A percentile compares a stretch with the other conserved stretches of the same genome.
phyloP scores from a whole-genome alignment of 2,888 invertebrate genomes.

The Diloba caeruleocephala region DNA sequence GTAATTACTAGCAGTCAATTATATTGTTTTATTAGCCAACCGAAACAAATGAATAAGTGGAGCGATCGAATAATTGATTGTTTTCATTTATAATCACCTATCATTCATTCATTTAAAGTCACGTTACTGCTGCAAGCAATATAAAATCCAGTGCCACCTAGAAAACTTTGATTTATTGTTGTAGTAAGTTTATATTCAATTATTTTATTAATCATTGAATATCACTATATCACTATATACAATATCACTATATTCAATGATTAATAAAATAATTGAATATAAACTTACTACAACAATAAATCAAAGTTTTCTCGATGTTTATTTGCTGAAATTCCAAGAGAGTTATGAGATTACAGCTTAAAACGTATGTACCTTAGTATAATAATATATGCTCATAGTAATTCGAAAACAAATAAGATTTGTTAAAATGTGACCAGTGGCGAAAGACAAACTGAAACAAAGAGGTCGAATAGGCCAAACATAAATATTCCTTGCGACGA shows the following conservation, averaged over 20 bases:
- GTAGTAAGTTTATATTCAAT: constrained; percentile 41
- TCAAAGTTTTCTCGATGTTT: constrained; percentile 41
- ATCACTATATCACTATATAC: too few relatives aligned
- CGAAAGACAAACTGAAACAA: too few relatives aligned
- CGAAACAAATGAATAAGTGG: constrained; percentile 30
- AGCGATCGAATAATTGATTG: constrained; percentile 35
- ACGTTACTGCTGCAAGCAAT: constrained; percentile 41
- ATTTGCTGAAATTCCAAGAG: constrained; percentile 27
- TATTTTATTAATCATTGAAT: constrained; percentile 44
- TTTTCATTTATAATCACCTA: constrained; percentile 22
- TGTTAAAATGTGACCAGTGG: too few relatives aligned
- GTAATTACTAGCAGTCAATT: constrained; percentile 7
- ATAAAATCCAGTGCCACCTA: constrained; percentile 42
- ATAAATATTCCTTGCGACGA: not conserved
- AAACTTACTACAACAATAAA: constrained; percentile 35
- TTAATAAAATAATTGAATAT: constrained; percentile 48
- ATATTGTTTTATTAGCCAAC: constrained; percentile 30
- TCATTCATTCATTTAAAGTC: constrained; percentile 34
- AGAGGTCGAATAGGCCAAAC: too few relatives aligned
- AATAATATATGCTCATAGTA: too few relatives aligned
- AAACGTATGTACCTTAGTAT: constrained; percentile 17
- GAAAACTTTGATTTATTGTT: constrained; percentile 37
- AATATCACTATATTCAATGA: constrained; percentile 30
- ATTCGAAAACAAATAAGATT: too few relatives aligned
- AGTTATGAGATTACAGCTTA: constrained; percentile 27